Percentiles rank a stretch among this genome's conserved stretches.
Evolutionary conservation across 1,140 invertebrate genomes (phyloP).

Genomic region (Drosophila carrolli): DNA sequence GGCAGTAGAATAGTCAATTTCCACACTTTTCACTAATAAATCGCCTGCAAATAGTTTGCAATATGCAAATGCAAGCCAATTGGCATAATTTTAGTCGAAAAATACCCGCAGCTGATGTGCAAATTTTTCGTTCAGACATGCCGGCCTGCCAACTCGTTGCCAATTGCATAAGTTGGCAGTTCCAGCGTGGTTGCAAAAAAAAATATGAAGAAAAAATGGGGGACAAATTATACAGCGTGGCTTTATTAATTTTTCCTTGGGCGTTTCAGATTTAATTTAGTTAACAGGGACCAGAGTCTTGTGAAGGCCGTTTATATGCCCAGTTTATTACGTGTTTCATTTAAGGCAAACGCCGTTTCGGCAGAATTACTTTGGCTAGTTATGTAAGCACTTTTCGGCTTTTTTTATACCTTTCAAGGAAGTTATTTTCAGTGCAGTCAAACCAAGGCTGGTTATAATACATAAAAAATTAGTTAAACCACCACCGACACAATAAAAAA

Average conservation of each 20-base stretch:
- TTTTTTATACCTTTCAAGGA: slow-evolving; percentile 1
- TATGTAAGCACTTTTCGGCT: slow-evolving; percentile 59
- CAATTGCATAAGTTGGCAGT: slow-evolving; percentile 61
- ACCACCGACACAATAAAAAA: slow-evolving; percentile 67
- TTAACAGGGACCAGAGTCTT: no score
- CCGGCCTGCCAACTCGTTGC: slow-evolving; percentile 35
- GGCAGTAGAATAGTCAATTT: slow-evolving; percentile 47
- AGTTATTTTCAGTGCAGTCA: slow-evolving; percentile 5
- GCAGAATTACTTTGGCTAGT: slow-evolving; percentile 38
- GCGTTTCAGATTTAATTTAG: background rate
- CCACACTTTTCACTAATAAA: slow-evolving; percentile 46
- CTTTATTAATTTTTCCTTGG: background rate
- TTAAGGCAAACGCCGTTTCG: background rate
- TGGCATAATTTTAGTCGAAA: background rate
- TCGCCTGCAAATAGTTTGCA: background rate
- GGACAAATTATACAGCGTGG: slow-evolving; percentile 43
- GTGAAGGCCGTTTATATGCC: background rate
- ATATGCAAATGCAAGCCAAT: slow-evolving; percentile 27
- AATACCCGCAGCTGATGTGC: background rate
- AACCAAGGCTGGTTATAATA: background rate
- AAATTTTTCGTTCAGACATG: background rate
- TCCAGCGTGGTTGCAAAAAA: slow-evolving; percentile 53
- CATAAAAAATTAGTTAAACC: slow-evolving; percentile 37
- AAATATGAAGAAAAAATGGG: slow-evolving; percentile 4
- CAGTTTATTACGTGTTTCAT: slow-evolving; percentile 4